These are phyloP conservation scores for Listronotus oregonensis DNA, from an alignment of 1,140 invertebrate genomes.

Conservation along the genomic window DNA sequence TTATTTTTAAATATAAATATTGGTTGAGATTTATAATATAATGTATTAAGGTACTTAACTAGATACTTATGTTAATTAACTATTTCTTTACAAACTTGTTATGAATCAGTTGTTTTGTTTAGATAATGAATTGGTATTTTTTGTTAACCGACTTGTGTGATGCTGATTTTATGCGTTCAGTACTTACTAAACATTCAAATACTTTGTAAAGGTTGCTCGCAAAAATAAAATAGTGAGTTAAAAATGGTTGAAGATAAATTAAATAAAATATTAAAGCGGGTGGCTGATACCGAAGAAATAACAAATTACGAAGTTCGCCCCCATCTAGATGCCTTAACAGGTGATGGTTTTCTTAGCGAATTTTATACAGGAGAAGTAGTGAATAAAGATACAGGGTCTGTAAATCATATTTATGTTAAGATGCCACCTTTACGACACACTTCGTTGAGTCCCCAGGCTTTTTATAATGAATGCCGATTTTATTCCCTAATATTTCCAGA, in stretches of 20 bases:
- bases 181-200: no score
- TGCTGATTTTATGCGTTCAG: no score
- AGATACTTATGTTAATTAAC: no score
- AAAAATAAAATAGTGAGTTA: no score
- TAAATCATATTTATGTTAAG: slow-evolving; percentile 14
- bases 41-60: no score
- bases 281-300: slow-evolving; percentile 5
- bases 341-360: slow-evolving; percentile 27
- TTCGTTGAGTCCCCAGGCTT: background rate
- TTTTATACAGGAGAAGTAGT: slow-evolving; percentile 15
- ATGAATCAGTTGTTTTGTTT: no score
- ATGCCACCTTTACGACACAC: background rate
- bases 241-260: slow-evolving; percentile 8
- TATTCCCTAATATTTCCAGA: slow-evolving; percentile 4
- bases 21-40: no score
- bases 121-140: no score
- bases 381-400: slow-evolving; percentile 11
- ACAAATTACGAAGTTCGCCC: slow-evolving; percentile 15
- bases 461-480: slow-evolving; percentile 7
- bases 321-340: slow-evolving; percentile 1
- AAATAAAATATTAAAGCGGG: slow-evolving; percentile 6
- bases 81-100: no score
- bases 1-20: no score
- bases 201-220: no score
- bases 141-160: no score